Base-by-base conservation (phyloP, 2,113 vertebrate species). In the Calidris pygmaea region DNA sequence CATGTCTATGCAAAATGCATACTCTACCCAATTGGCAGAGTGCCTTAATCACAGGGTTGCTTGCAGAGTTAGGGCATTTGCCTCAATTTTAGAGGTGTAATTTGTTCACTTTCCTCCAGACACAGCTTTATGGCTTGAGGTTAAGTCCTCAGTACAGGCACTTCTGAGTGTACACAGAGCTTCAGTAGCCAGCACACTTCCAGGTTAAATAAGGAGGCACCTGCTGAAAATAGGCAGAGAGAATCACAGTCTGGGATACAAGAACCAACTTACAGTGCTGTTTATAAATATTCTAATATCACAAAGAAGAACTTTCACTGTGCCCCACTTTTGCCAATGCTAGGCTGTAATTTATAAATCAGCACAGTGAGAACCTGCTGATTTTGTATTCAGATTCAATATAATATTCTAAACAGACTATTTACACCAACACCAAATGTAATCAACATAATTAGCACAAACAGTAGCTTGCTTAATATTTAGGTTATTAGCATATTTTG, bases 401-500 rank as follows among this genome's bases (percentile, higher is more conserved):
- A 85, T 85, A 89, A 50, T 32, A 50, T 53, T 90, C 67, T 82
- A 84, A 94, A 88, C 66, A 66, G 63, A 89, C 68, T 96, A 95
- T 96, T 96, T 96, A 96, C 60, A 95, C 88, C 72, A 91, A 81
- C 79, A 94, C 89, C 86, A 96, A 90, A 81, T 59, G 70, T 85
- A 92, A 95, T 87, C 81, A 87, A 56, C 48, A 2, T 95, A 91
- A 96, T 92, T 93, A 97, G 75, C 85, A 90, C 87, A 95, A 97
- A 91, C 66, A 92, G 86, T 89, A 90, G 39, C 85, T 87, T 81
- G 29, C 35, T 94, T 94, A 93, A 87, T 93, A 95, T 89, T 92
- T 95, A 84, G 8, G 75, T 84, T 94, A 95, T 96, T 94, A 95
- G 56, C 75, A 93, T 97, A 95, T 89, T 94, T 94, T 95, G 93